Base-by-base conservation (phyloP, 2,113 vertebrate species). In the Cyanoliseus patagonus region DNA sequence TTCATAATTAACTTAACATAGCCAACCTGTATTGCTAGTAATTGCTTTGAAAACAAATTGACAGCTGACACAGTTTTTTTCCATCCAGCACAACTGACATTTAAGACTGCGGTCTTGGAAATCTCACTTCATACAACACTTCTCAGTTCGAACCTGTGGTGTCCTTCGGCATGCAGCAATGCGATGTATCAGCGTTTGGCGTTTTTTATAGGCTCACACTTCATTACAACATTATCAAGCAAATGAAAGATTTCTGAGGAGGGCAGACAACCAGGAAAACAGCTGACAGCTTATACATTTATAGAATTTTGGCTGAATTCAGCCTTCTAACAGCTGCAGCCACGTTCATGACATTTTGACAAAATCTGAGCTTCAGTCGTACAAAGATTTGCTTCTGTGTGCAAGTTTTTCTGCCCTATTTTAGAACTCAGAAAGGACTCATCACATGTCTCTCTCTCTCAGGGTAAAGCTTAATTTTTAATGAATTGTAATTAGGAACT, bases 391-490 rank as follows among this genome's bases (percentile, higher is more conserved):
- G 90, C 83, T 88, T 92, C 22, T 67, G 55, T 15, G 12, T 64
- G 92, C 80, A 95, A 90, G 64, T 53, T 94, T 85, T 74, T 84
- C 66, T 87, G 69, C 30, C 72, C n/a, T 93, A 80, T 82, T 95
- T 95, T 91, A 82, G 69, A n/a, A 51, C 31, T 68, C 91, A 44
- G 61, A 72, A 92, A 95, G n/a, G 83, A 91, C 41, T 86, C 46
- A 64, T 78, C 69, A 33, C 17, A 70, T 59, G 33, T 83, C 22
- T 35, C 23, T 53, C 49, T 89, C 49, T 89, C 67, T 94, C n/a
- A 37, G 64, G 44, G 42, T 33, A 28, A 93, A 92, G 64, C 51
- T 95, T 82, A 91, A 94, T 92, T 91, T 94, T 91, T 95, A 95
- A 92, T 89, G 83, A 94, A 75, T 35, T 72, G 47, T 72, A 95